Base-by-base conservation (phyloP, 2,888 invertebrate species). In the Plemyria rubiginata region DNA sequence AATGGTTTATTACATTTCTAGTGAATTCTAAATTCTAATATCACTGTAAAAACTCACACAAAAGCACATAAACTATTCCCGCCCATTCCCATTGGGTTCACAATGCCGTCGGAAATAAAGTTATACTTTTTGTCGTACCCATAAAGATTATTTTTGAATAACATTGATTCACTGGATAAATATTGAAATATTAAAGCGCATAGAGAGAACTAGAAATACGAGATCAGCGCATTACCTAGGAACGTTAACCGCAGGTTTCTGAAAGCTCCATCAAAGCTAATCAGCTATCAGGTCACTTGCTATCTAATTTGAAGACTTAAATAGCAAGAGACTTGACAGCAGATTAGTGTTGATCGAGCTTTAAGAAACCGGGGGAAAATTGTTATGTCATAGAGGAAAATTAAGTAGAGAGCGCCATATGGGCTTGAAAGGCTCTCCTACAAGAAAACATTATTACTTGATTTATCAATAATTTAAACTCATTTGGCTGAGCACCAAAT, bases 1-100 rank as follows among this genome's bases (percentile, higher is more conserved):
- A 7, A 36, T 43, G n/a, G 38, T 49, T n/a, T n/a, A n/a, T n/a
- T n/a, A 40, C 15, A 54, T 13, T 32, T 54, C 52, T 55, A 59
- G 43, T 56, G 59, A 43, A 50, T 49, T 63, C 63, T 75, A 77
- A 74, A 72, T 78, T 79, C 85, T 87, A 86, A 86, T 86, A 87
- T 87, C 86, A 87, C 85, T 79, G 77, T 78, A 76, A 72, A 52
- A 77, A 60, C 56, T 60, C 71, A 80, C 84, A 85, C 81, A 85
- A 85, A 85, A 86, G 86, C 85, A 83, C 81, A 77, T 77, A 73
- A 78, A 73, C 73, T 57, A 60, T n/a, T n/a, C n/a, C n/a, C 64
- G 54, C 48, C 50, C 32, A 28, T 51, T 9, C 48, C 50, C 32
- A 28, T 51, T 9, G n/a, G 49, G 15, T 50, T 15, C 15, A 9